A percentile compares a stretch with the other conserved stretches of the same genome.
Evolutionary conservation across 2,797 vertebrate genomes (phyloP).

Genomic region (Chelon labrosus): DNA sequence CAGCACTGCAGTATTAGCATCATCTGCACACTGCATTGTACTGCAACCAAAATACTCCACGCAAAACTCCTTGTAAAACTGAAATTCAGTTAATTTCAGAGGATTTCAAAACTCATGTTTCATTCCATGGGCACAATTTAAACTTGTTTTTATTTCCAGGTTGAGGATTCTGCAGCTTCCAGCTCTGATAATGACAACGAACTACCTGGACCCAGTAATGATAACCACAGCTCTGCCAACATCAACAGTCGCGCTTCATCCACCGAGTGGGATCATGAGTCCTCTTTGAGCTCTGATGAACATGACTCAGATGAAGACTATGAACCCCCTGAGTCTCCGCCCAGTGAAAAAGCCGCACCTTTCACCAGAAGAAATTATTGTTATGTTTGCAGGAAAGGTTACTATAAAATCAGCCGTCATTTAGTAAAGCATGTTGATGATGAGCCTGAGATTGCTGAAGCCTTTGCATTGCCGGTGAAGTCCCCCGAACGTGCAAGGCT

Average conservation of each 20-base stretch:
- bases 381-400: conserved; percentile 53
- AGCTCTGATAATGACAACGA: not conserved
- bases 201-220: not conserved
- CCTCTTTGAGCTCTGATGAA: conserved; percentile 1
- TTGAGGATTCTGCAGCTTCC: not conserved
- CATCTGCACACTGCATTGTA: too few species aligned
- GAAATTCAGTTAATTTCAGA: too few species aligned
- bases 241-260: not conserved
- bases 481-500: conserved; percentile 47
- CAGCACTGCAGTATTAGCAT: too few species aligned
- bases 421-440: conserved; percentile 27
- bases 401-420: conserved; percentile 49
- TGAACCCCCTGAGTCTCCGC: accelerated
- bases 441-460: conserved; percentile 49
- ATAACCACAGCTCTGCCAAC: not conserved
- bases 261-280: not conserved
- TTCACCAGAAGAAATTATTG: conserved; percentile 48
- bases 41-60: too few species aligned
- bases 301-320: not conserved
- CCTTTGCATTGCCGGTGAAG: conserved; percentile 22
- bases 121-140: too few species aligned
- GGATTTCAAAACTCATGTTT: too few species aligned
- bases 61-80: too few species aligned
- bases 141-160: conserved; percentile 26
- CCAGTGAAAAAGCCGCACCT: not conserved